A percentile compares a stretch with the other conserved stretches of the same genome.
Conservation (phyloP, 1,140 invertebrate species). For the Colletes gigas region DNA sequence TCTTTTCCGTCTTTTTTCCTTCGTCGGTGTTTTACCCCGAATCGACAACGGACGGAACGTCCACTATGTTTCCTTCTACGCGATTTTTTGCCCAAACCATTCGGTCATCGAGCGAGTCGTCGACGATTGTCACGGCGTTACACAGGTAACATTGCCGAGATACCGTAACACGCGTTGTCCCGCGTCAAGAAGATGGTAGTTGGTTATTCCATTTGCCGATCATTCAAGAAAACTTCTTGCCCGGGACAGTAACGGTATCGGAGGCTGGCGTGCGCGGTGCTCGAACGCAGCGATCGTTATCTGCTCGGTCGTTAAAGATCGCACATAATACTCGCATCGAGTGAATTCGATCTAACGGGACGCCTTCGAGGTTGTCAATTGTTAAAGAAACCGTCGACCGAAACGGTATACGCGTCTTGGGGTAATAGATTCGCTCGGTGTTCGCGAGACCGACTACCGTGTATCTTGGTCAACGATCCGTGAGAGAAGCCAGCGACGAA, state of each 20-base stretch:
- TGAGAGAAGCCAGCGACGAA: constrained; percentile 16
- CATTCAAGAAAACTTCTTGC: constrained; percentile 39
- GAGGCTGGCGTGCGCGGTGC: constrained; percentile 54
- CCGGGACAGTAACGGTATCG: constrained; percentile 56
- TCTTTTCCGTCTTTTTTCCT: background rate
- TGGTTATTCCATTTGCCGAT: constrained; percentile 22
- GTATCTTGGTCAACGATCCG: constrained; percentile 31
- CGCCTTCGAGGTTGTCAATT: constrained; percentile 52
- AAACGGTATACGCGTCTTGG: constrained; percentile 40
- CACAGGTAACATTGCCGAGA: background rate
- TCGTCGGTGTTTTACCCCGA: constrained; percentile 7
- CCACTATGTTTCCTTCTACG: too few species aligned
- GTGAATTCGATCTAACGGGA: constrained; percentile 61
- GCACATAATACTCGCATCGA: constrained; percentile 49
- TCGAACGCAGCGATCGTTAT: constrained; percentile 73
- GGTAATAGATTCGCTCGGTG: constrained; percentile 49
- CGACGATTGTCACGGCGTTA: background rate
- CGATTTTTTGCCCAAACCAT: too few species aligned
- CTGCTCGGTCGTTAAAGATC: constrained; percentile 62
- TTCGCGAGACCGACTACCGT: constrained; percentile 3
- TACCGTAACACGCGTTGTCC: constrained; percentile 14
- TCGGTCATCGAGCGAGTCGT: background rate
- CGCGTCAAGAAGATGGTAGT: constrained; percentile 17
- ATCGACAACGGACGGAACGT: background rate
- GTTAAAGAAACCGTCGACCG: constrained; percentile 50